Evolutionary conservation across 2,888 invertebrate genomes (phyloP).

Genomic region (Ormyrus labotus): DNA sequence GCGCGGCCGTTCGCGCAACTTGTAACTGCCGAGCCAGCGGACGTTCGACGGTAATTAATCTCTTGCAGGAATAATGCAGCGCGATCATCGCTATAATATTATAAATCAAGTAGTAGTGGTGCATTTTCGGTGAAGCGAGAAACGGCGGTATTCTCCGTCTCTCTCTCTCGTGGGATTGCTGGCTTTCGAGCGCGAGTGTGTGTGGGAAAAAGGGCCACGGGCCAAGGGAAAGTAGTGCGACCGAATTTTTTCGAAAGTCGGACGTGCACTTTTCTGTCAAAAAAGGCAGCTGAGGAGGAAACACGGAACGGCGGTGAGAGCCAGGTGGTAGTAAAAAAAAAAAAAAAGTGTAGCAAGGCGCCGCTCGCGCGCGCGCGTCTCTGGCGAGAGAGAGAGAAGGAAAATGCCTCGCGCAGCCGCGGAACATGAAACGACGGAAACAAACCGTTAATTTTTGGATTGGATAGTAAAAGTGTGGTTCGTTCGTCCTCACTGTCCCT

Average conservation of each 20-base stretch:
- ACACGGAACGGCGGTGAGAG: too few relatives aligned
- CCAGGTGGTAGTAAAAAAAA: background rate
- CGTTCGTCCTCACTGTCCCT: background rate
- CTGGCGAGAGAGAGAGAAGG: conserved; percentile 5
- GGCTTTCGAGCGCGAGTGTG: background rate
- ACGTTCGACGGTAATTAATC: background rate
- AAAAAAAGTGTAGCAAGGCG: conserved; percentile 61
- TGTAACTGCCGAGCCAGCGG: too few relatives aligned
- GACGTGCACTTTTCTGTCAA: conserved; percentile 42
- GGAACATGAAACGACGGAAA: conserved; percentile 65
- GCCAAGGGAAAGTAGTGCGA: conserved; percentile 20
- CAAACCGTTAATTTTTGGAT: conserved; percentile 65
- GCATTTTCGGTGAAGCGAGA: conserved; percentile 26
- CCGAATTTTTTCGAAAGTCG: conserved; percentile 46
- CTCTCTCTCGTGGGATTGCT: background rate
- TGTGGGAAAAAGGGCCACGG: conserved; percentile 15
- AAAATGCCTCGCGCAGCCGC: conserved; percentile 9
- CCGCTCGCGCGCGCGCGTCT: background rate
- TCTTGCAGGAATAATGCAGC: background rate
- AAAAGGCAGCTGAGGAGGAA: conserved; percentile 3
- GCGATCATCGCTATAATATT: background rate
- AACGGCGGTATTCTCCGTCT: conserved; percentile 29
- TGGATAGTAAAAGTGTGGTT: conserved; percentile 55
- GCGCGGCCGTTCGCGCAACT: too few relatives aligned
- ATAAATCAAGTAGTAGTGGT: background rate